A percentile compares a stretch with the other conserved stretches of the same genome.
Conservation (phyloP, 2,888 invertebrate species). For the Lymantria monacha region DNA sequence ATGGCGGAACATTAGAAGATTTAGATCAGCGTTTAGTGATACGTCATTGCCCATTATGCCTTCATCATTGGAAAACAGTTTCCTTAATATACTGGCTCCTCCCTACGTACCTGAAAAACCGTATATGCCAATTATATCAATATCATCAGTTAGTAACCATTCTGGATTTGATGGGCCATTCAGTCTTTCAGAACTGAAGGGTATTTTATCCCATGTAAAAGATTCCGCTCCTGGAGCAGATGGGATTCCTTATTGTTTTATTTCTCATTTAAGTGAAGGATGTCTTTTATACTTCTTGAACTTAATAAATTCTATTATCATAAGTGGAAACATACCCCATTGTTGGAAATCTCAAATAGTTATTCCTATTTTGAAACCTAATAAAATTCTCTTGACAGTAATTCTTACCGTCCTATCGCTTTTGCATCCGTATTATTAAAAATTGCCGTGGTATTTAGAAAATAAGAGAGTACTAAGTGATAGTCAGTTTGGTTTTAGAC, state of each 20-base stretch:
- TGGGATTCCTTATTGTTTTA: no score
- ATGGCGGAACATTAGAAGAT: no score
- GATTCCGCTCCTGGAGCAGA: not conserved
- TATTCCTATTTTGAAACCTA: not conserved
- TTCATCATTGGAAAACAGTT: not conserved
- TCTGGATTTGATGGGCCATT: not conserved
- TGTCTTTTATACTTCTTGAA: not conserved
- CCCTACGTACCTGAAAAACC: not conserved
- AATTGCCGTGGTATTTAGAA: no score
- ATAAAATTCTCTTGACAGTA: not conserved
- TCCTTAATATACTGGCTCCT: not conserved
- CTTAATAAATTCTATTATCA: not conserved
- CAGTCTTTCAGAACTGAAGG: not conserved
- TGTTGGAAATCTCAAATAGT: not conserved
- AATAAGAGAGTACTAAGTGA: not conserved
- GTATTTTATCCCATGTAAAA: not conserved
- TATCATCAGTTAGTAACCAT: no score
- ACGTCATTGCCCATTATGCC: not conserved
- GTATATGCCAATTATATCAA: no score
- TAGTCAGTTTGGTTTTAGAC: not conserved
- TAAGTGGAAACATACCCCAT: not conserved
- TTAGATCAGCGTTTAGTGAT: not conserved
- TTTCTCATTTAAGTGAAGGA: not conserved
- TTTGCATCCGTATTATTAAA: no score
- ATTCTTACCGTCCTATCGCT: no score